Percentiles rank a stretch among this genome's conserved stretches.
These are phyloP conservation scores for Castor canadensis DNA, from an alignment of 2,113 vertebrate species.

Conservation along the genomic window DNA sequence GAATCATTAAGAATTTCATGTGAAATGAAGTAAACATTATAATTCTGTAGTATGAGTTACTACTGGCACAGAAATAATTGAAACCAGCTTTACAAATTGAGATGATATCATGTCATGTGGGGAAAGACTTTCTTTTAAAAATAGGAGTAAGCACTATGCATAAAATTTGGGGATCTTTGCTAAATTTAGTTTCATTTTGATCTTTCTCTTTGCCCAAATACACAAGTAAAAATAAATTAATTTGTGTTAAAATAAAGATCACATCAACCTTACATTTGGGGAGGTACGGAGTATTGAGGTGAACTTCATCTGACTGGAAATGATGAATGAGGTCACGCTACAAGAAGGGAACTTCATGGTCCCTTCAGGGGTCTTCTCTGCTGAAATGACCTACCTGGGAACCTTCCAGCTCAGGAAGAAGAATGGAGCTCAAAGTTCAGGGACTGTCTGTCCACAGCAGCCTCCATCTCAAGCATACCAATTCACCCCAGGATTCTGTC, in stretches of 20 bases:
- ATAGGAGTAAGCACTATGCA: background rate
- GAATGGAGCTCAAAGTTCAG: background rate
- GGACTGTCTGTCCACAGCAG: background rate
- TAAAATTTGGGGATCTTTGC: conserved; percentile 41
- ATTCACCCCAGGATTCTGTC: background rate
- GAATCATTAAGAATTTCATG: background rate
- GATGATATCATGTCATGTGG: background rate
- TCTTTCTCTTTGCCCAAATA: conserved; percentile 44
- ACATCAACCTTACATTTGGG: background rate
- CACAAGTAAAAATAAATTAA: conserved; percentile 53
- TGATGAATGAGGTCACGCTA: background rate
- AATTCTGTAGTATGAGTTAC: background rate
- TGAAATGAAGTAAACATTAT: conserved; percentile 20
- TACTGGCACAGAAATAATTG: background rate
- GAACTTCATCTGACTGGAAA: conserved; percentile 26
- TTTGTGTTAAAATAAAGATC: conserved; percentile 25
- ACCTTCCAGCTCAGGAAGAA: background rate
- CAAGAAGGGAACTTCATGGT: background rate
- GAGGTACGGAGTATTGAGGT: background rate
- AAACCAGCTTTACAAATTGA: background rate
- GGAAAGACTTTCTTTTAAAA: background rate
- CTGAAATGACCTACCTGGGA: conserved; percentile 41
- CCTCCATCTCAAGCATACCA: too few species aligned
- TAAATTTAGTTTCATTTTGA: conserved; percentile 19
- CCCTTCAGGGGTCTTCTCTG: background rate